Base-by-base conservation (phyloP, 2,888 invertebrate genomes). In the Serripes groenlandicus region DNA sequence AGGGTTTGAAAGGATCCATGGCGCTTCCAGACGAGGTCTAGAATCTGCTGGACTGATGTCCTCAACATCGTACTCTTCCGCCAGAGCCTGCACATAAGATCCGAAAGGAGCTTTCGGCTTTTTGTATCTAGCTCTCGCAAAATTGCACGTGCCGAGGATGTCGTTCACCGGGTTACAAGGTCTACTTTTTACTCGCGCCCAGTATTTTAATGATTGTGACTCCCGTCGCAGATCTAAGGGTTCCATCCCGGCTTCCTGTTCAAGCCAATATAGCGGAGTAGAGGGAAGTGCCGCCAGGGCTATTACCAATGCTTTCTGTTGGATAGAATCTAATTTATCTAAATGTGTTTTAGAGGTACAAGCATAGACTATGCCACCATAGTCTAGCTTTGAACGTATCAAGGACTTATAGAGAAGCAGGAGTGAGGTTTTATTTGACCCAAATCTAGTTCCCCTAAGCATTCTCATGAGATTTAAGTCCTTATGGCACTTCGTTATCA, bases 401-500 rank as follows among this genome's bases (percentile, higher is more conserved):
- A 52, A 30, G 35, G 74, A 37, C 52, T 74, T 62, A 28, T 64
- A 64, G 23, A 64, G 49, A 21, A 75, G 21, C 1, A 54, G 34
- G 32, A 71, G 52, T 21, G 34, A 35, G 11, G 62, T 42, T 62
- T 62, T 49, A 34, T 58, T 49, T 11, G 56, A 21, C 3, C 75
- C 75, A 66, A 23, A 75, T 34, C 56, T 37, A 30, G 75, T 75
- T 34, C 75, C 68, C 26, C 30, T 42, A 11, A 66, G 18, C 66
- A 75, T 35, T 77, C 71, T 58, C 34, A 75, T 52, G 23, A 34
- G 35, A 56, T 75, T 68, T 75, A 66, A 18, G 26, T 71, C 71
- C 49, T 49, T 62, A 0, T 49, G 18, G 35, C 54, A 71, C 58
- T 35, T 71, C 9, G 11, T 34, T 30, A 21, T n/a, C 11, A 73